Evolutionary conservation across 2,888 invertebrate genomes (phyloP), one percentile per base, ranked within the genome.

Genomic region (Periphyllus acericola): DNA sequence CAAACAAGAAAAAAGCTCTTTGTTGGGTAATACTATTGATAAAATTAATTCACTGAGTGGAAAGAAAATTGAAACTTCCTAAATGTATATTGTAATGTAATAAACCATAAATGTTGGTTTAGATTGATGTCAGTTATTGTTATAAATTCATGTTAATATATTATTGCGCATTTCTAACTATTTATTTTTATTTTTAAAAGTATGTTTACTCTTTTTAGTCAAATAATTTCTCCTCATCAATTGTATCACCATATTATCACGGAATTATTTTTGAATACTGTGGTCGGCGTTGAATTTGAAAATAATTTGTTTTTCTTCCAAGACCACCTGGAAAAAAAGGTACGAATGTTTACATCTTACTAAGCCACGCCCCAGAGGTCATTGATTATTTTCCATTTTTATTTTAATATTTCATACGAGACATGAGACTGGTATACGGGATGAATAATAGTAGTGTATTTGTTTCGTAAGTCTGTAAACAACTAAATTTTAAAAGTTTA

Each of bases 1-100:
- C 92, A 93, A 95, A 89, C 92, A 93, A 79, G 89, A 93, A 34
- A 93, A 95, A 90, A 95, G 95, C 90, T 74, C 89, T 2, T 46
- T 87, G n/a, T 66, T 87, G 1, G 66, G 72, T 5, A 87, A 11
- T 66, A 60, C 87, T 46, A 34, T 87, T 5, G 74, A 74, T 36
- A 87, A 87, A n/a, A 60, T 87, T n/a, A 81, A 34, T 34, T 21
- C 40, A 46, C n/a, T 87, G 0, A 75, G 72, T 75, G 60, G 72
- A 4, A 81, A 81, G 32, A 87, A 85, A 68, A 68, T 78, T n/a
- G 25, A 2, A 8, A 29, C 83, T 1, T 78, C 78, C 1, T 85
- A 85, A 84, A 84, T 46, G 29, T 72, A 17, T 74, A 60, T 74
- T 40, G 19, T 21, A 19, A 66, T 66, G 9, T 40, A 75, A 66